Conservation (phyloP, 2,888 invertebrate genomes). For the Drosophila acutilabella region DNA sequence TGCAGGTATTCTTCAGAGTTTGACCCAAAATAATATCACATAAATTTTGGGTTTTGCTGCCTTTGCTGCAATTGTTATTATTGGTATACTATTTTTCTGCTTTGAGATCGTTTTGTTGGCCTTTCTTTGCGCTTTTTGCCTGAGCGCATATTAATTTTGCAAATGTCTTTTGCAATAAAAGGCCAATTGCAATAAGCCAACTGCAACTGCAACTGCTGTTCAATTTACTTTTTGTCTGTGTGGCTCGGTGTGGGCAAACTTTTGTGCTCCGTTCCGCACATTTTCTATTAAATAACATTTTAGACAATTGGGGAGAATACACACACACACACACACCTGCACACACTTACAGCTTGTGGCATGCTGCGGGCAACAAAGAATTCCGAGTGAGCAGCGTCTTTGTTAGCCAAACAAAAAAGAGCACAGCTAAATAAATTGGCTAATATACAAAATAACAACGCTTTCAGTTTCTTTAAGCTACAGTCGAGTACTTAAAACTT, state of each 20-base stretch:
- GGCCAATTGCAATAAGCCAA: slow-evolving; percentile 57
- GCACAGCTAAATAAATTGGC: slow-evolving; percentile 37
- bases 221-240: slow-evolving; percentile 59
- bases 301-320: slow-evolving; percentile 63
- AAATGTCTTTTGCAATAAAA: slow-evolving; percentile 73
- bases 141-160: slow-evolving; percentile 71
- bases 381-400: slow-evolving; percentile 11
- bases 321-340: slow-evolving; percentile 11
- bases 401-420: slow-evolving; percentile 31
- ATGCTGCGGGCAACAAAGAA: slow-evolving; percentile 41
- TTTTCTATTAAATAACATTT: slow-evolving; percentile 74
- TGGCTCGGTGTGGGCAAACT: slow-evolving; percentile 21
- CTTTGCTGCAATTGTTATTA: slow-evolving; percentile 63
- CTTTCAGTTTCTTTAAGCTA: background rate
- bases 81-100: slow-evolving; percentile 23
- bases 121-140: slow-evolving; percentile 10
- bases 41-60: slow-evolving; percentile 59
- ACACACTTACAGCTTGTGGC: slow-evolving; percentile 3
- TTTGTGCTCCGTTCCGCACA: slow-evolving; percentile 50
- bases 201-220: slow-evolving; percentile 66
- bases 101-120: slow-evolving; percentile 11
- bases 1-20: slow-evolving; percentile 17
- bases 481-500: background rate
- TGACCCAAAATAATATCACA: slow-evolving; percentile 48
- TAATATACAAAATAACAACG: slow-evolving; percentile 10